Evolutionary conservation across 2,113 vertebrate genomes (phyloP).

Genomic region (Gopherus flavomarginatus): DNA sequence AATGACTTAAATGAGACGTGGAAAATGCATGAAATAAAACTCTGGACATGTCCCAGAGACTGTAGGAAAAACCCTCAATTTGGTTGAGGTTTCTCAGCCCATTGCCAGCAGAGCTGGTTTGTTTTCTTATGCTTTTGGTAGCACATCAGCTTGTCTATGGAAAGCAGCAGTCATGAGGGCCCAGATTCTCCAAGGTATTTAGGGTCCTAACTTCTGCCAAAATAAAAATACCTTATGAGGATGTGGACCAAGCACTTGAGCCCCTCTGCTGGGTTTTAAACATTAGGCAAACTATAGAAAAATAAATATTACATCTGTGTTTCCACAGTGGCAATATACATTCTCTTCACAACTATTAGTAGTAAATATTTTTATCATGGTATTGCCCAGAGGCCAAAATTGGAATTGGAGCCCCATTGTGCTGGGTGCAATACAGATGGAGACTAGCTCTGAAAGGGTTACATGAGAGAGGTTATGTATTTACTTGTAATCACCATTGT

Average conservation of each 20-base stretch:
- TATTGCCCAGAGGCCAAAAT: neutral
- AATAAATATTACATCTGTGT: neutral
- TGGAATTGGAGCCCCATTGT: neutral
- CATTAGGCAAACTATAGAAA: neutral
- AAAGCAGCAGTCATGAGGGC: neutral
- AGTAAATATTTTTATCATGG: neutral
- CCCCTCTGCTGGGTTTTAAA: neutral
- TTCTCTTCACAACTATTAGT: neutral
- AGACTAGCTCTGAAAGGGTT: neutral
- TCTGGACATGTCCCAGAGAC: constrained; percentile 22
- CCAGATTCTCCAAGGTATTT: neutral
- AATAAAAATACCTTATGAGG: neutral
- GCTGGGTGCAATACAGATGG: neutral
- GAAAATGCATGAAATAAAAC: neutral
- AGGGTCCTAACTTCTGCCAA: neutral
- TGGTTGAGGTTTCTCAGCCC: constrained; percentile 17
- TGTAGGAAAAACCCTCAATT: neutral
- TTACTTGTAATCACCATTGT: neutral
- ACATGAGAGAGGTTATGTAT: neutral
- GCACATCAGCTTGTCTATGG: accelerated
- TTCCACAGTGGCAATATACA: neutral
- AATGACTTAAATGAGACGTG: neutral
- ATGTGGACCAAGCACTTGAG: neutral
- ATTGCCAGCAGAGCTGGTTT: no score
- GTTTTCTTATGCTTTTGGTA: neutral